Evolutionary conservation across 2,888 invertebrate genomes (phyloP).

Genomic region (Hirudinaria manillensis): DNA sequence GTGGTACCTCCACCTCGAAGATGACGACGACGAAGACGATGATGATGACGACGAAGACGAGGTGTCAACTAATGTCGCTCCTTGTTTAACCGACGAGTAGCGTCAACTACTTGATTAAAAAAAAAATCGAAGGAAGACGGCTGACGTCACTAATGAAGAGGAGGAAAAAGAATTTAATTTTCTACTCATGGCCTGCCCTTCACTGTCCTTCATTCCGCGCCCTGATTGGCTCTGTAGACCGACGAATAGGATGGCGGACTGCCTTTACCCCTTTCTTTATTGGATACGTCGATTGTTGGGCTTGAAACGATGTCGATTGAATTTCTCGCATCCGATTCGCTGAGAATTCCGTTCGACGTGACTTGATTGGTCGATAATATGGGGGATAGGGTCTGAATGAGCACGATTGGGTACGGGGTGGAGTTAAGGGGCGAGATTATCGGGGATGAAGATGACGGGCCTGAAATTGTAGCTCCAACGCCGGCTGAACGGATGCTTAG

Average conservation of each 20-base stretch:
- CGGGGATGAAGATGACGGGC: not conserved
- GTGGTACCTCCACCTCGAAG: not conserved
- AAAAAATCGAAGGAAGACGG: too few species aligned
- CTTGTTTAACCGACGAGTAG: too few species aligned
- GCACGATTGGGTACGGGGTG: not conserved
- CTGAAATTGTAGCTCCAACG: not conserved
- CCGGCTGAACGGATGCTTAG: not conserved
- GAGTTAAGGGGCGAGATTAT: not conserved
- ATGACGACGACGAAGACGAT: conserved; percentile 9
- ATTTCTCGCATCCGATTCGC: not conserved
- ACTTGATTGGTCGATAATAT: not conserved
- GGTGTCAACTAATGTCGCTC: too few species aligned
- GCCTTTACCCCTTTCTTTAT: too few species aligned
- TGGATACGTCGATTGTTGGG: not conserved
- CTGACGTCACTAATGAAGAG: too few species aligned
- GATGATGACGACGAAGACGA: conserved; percentile 21
- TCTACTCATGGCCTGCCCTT: too few species aligned
- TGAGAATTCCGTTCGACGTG: not conserved
- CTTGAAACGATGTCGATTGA: not conserved
- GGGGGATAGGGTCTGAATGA: conserved; percentile 4
- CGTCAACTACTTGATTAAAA: too few species aligned
- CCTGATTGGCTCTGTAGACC: not conserved
- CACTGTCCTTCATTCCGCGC: too few species aligned
- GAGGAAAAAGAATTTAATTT: too few species aligned
- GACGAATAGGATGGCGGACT: conserved; percentile 3